Evolutionary conservation across 2,113 vertebrate genomes (phyloP).

Genomic region (Sturnus vulgaris): DNA sequence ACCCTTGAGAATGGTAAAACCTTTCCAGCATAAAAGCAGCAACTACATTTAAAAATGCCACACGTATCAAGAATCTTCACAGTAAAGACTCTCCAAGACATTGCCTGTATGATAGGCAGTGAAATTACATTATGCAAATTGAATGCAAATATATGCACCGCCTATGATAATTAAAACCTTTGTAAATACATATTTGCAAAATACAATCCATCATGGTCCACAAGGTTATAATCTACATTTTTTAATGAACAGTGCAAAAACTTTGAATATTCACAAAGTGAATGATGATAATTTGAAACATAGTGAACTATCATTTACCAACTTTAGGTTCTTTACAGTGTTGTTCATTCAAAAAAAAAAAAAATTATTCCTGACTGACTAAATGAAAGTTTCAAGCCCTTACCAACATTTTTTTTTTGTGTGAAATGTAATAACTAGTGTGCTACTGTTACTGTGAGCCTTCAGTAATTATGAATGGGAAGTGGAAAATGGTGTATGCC

Average conservation of each 20-base stretch:
- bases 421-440: background rate
- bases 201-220: constrained; percentile 28
- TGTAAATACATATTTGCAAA: constrained; percentile 56
- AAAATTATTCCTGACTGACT: background rate
- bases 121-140: constrained; percentile 49
- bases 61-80: background rate
- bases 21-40: background rate
- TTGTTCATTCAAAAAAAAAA: background rate
- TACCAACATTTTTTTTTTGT: background rate
- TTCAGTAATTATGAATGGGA: background rate
- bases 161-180: constrained; percentile 36
- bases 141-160: constrained; percentile 24
- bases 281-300: background rate
- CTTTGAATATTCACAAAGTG: background rate
- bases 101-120: constrained; percentile 13
- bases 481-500: background rate
- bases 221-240: constrained; percentile 52
- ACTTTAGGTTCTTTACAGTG: background rate
- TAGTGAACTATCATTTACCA: background rate
- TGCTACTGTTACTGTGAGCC: background rate
- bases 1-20: background rate
- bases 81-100: constrained; percentile 1
- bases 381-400: background rate
- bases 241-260: background rate
- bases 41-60: background rate